These are phyloP conservation scores for Microtus montanus DNA, from an alignment of 2,113 vertebrate species.

Conservation along the genomic window DNA sequence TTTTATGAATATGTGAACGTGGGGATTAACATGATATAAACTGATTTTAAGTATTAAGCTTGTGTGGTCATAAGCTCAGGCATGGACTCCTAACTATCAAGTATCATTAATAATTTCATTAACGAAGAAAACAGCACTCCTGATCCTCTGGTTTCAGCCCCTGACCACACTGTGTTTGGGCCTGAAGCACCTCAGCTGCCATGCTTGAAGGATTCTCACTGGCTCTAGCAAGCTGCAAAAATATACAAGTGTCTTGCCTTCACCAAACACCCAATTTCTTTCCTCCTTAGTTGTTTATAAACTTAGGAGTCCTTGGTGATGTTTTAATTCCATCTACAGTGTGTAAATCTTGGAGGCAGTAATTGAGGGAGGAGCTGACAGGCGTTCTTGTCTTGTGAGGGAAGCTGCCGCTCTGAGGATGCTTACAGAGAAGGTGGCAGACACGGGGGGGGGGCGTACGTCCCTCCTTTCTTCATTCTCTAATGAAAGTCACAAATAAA, in stretches of 20 bases:
- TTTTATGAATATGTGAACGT: neutral
- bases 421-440: conserved; percentile 4
- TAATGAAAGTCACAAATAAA: conserved; percentile 22
- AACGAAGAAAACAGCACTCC: conserved; percentile 78
- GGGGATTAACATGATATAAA: neutral
- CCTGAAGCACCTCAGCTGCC: conserved; percentile 86
- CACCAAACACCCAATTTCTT: conserved; percentile 87
- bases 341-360: conserved; percentile 85
- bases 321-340: conserved; percentile 87
- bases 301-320: conserved; percentile 85
- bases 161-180: conserved; percentile 73
- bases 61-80: conserved; percentile 13
- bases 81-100: conserved; percentile 58
- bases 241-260: conserved; percentile 88
- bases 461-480: neutral
- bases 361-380: conserved; percentile 83
- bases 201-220: conserved; percentile 80
- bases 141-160: conserved; percentile 68
- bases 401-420: conserved; percentile 52
- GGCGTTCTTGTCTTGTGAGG: conserved; percentile 72
- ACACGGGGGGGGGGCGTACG: accelerated
- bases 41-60: conserved; percentile 1
- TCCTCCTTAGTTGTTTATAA: conserved; percentile 86
- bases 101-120: conserved; percentile 77
- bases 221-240: conserved; percentile 86